Evolutionary conservation across 2,888 invertebrate species (phyloP), one percentile per base, ranked within the genome.

Genomic region (Erannis defoliaria): DNA sequence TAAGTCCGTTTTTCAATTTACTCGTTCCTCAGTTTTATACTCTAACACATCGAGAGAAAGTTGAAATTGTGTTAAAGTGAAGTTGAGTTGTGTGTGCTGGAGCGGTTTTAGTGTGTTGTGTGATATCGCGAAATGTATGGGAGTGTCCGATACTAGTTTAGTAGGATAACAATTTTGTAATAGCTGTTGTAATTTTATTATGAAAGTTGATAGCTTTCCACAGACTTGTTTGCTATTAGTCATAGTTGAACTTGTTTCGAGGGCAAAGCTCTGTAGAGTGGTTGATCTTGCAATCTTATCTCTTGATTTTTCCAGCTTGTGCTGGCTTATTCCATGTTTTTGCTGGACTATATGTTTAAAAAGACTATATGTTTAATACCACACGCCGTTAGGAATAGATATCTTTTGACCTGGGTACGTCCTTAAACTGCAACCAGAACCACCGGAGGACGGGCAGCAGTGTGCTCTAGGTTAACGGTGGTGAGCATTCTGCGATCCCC

Each of bases 51-150:
- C 23, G 56, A 23, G 54, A 19, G 62, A 69, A 67, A 64, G 65
- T 67, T 40, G 40, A 69, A 60, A 65, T 65, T 67, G 58, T 18
- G 62, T 59, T n/a, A n/a, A n/a, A n/a, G n/a, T n/a, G n/a, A n/a
- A n/a, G n/a, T n/a, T n/a, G n/a, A n/a, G n/a, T 64, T 63, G 53
- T 64, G 31, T n/a, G 40, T 16, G 21, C 10, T 18, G n/a, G 21
- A 35, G 23, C 12, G n/a, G n/a, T 26, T 40, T 49, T 40, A 35
- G 33, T 58, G 35, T 46, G 33, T 57, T 56, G 38, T 58, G 61
- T 26, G 56, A 0, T 45, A 42, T 50, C 43, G 55, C 33, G 50
- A 51, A 55, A 45, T 38, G 16, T 55, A 55, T 55, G 38, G 61
- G 61, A 55, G 50, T 55, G 55, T 53, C 55, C 31, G 43, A 38